Conservation (phyloP, 1,140 invertebrate species). For the Odontomachus brunneus region DNA sequence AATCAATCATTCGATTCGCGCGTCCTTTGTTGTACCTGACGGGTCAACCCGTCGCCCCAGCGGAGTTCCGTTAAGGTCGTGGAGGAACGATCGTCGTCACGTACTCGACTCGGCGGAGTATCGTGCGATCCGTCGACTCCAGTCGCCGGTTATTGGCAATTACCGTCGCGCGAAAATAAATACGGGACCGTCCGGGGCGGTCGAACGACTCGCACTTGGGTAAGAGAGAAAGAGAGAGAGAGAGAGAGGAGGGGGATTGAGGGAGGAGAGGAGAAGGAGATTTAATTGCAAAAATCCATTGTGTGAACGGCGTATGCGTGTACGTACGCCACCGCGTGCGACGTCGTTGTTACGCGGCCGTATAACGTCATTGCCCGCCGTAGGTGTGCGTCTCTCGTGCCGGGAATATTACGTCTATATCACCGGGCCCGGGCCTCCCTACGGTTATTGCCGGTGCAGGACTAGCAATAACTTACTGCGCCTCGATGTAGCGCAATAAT, state of each 20-base stretch:
- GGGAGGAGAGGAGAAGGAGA: not conserved
- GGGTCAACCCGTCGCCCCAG: not conserved
- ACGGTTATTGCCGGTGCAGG: conserved; percentile 67
- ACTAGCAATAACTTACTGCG: conserved; percentile 69
- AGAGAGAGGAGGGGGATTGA: no score
- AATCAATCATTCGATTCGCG: conserved; percentile 3
- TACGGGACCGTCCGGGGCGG: conserved; percentile 2
- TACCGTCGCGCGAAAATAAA: conserved; percentile 48
- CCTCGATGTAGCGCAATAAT: conserved; percentile 72
- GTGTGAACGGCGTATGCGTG: conserved; percentile 2
- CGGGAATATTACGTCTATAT: conserved; percentile 73
- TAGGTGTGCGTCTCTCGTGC: conserved; percentile 48
- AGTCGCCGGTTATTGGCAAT: conserved; percentile 47
- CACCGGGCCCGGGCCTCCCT: conserved; percentile 41
- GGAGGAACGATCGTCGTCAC: conserved; percentile 6
- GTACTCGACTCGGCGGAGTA: not conserved
- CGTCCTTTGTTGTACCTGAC: not conserved
- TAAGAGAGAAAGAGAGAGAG: not conserved
- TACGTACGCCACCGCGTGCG: not conserved
- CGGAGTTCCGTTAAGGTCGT: not conserved
- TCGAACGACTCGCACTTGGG: not conserved
- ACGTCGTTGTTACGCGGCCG: conserved; percentile 43
- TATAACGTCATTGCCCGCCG: conserved; percentile 41
- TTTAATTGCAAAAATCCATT: conserved; percentile 71
- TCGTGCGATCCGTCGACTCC: conserved; percentile 19